These are phyloP conservation scores for Drosophila merina DNA, from an alignment of 2,888 invertebrate species.

Conservation along the genomic window DNA sequence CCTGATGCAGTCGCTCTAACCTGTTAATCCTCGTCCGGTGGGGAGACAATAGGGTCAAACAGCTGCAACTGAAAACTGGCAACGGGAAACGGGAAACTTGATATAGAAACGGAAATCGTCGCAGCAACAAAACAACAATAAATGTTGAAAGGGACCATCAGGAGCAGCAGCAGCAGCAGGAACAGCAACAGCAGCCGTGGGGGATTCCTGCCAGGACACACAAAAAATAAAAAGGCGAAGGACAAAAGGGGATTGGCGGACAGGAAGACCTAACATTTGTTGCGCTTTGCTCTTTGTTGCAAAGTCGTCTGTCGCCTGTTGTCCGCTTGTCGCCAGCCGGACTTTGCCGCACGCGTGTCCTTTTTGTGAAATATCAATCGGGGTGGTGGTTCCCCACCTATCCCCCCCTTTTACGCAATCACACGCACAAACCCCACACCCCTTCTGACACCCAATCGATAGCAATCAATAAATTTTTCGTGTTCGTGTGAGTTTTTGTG, in stretches of 20 bases:
- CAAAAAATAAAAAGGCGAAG: not conserved
- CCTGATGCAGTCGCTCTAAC: not conserved
- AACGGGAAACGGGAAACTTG: conserved; percentile 16
- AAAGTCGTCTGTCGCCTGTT: conserved; percentile 2
- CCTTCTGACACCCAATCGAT: conserved; percentile 55
- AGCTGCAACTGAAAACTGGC: conserved; percentile 1
- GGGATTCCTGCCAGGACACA: conserved; percentile 4
- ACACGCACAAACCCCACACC: conserved; percentile 26
- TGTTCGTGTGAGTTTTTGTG: not conserved
- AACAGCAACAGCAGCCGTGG: conserved; percentile 2
- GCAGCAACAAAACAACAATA: conserved; percentile 44
- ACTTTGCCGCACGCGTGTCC: conserved; percentile 25
- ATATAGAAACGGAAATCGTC: conserved; percentile 57
- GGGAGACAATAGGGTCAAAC: not conserved
- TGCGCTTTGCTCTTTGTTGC: conserved; percentile 54
- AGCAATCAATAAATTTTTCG: conserved; percentile 66
- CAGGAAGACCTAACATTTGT: conserved; percentile 52
- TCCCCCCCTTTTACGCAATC: conserved; percentile 22
- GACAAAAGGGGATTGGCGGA: not conserved
- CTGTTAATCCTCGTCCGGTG: conserved; percentile 3
- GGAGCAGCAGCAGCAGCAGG: not conserved
- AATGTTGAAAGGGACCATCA: conserved; percentile 32
- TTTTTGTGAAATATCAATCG: conserved; percentile 48
- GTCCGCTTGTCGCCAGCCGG: not conserved
- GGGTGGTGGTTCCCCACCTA: too few relatives aligned